These are phyloP conservation scores for Brachionus asplanchnoidis DNA, from an alignment of 1,140 invertebrate genomes.

Conservation along the genomic window DNA sequence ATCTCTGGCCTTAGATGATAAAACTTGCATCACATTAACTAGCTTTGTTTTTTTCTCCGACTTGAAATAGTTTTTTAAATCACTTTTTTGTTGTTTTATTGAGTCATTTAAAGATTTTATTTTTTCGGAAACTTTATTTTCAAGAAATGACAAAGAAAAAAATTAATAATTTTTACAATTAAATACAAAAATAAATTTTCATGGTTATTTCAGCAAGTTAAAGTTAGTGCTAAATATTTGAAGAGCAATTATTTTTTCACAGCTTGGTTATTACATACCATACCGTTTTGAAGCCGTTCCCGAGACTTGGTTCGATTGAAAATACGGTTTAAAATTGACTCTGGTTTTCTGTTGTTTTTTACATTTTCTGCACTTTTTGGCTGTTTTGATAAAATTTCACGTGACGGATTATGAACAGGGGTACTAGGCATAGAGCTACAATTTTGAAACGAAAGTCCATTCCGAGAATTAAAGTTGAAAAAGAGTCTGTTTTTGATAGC, in stretches of 20 bases:
- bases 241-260: not conserved
- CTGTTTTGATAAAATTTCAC: not conserved
- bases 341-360: not conserved
- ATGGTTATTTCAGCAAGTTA: not conserved
- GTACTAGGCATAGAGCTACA: not conserved
- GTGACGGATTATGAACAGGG: not conserved
- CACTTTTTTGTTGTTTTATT: not conserved
- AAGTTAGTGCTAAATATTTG: not conserved
- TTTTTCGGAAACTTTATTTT: slow-evolving; percentile 24
- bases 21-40: not conserved
- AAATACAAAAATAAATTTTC: not conserved
- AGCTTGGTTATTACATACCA: not conserved
- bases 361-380: not conserved
- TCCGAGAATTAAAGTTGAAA: slow-evolving; percentile 8
- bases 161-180: not conserved
- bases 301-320: not conserved
- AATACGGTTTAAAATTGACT: slow-evolving; percentile 11
- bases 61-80: not conserved
- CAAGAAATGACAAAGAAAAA: not conserved
- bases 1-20: not conserved
- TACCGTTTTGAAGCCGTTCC: slow-evolving; percentile 18
- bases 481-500: not conserved
- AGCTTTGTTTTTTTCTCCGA: not conserved
- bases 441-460: not conserved
- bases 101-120: slow-evolving; percentile 22